Evolutionary conservation across 2,113 vertebrate species (phyloP).

Genomic region (Hippocampus mohnikei): DNA sequence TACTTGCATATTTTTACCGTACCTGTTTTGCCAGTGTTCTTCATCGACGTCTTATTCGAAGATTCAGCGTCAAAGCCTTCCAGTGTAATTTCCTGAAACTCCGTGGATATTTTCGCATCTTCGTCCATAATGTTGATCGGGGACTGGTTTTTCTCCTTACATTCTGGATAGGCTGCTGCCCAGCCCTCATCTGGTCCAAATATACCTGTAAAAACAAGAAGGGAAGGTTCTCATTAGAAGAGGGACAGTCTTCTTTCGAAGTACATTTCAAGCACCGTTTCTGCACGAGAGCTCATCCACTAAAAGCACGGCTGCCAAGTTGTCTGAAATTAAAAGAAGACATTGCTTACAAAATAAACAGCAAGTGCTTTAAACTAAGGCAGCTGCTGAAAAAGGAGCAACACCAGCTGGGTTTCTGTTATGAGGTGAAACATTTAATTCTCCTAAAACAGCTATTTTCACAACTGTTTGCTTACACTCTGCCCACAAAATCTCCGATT

Average conservation of each 20-base stretch:
- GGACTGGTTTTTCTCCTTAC: constrained; percentile 85
- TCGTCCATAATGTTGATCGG: constrained; percentile 89
- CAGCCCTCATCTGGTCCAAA: constrained; percentile 91
- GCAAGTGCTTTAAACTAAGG: constrained; percentile 6
- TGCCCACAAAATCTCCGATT: constrained; percentile 4
- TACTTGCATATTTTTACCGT: neutral
- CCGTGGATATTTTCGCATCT: constrained; percentile 77
- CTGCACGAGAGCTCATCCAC: constrained; percentile 11
- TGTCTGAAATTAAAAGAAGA: constrained; percentile 36
- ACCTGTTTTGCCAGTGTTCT: constrained; percentile 98
- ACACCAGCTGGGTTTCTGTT: constrained; percentile 13
- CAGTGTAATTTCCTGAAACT: constrained; percentile 87
- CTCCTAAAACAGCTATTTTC: constrained; percentile 7
- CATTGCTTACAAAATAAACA: constrained; percentile 23
- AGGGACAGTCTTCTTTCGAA: constrained; percentile 6
- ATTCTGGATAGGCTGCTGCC: constrained; percentile 82
- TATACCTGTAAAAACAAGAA: constrained; percentile 72
- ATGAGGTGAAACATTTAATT: constrained; percentile 29
- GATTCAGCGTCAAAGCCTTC: constrained; percentile 89
- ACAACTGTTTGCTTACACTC: neutral
- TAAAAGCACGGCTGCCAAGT: constrained; percentile 24
- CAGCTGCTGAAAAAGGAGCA: constrained; percentile 20
- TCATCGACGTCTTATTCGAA: constrained; percentile 97
- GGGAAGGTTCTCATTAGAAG: constrained; percentile 9
- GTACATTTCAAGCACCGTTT: constrained; percentile 14